These are phyloP conservation scores for Gymnocypris eckloni DNA, from an alignment of 2,797 vertebrate genomes.

Conservation along the genomic window DNA sequence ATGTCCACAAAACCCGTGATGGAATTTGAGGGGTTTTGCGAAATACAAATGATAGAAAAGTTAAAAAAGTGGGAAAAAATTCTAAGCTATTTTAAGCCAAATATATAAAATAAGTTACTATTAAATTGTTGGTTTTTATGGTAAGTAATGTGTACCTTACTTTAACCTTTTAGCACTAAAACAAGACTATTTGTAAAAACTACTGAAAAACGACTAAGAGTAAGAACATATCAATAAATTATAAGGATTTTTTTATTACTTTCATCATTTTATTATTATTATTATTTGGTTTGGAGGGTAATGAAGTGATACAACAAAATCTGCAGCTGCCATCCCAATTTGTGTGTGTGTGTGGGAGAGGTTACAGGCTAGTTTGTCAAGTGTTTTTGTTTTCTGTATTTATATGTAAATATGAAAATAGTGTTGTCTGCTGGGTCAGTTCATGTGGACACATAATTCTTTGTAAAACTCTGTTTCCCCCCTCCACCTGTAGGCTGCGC, in stretches of 20 bases:
- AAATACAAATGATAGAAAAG: neutral
- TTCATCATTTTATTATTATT: neutral
- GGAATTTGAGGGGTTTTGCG: neutral
- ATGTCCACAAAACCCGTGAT: neutral
- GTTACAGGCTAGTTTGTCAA: slow-evolving; percentile 46
- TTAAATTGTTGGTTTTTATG: neutral
- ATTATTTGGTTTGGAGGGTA: neutral
- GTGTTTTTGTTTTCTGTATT: slow-evolving; percentile 23
- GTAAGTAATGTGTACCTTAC: neutral
- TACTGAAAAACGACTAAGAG: neutral
- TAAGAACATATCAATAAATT: neutral
- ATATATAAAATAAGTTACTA: neutral
- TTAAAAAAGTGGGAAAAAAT: neutral
- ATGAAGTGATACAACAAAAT: neutral
- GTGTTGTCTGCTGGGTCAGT: slow-evolving; percentile 46
- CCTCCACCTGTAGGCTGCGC: slow-evolving; percentile 80
- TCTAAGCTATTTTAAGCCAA: neutral
- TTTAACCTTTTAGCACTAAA: neutral
- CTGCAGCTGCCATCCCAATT: neutral
- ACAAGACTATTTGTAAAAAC: neutral
- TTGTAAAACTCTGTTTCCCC: slow-evolving; percentile 73
- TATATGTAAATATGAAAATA: slow-evolving; percentile 9
- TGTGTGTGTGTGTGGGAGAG: slow-evolving; percentile 15
- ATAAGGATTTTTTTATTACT: neutral
- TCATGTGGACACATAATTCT: slow-evolving; percentile 62